Evolutionary conservation across 2,113 vertebrate species (phyloP), one percentile per base, ranked within the genome.

Genomic region (Arizona elegans): DNA sequence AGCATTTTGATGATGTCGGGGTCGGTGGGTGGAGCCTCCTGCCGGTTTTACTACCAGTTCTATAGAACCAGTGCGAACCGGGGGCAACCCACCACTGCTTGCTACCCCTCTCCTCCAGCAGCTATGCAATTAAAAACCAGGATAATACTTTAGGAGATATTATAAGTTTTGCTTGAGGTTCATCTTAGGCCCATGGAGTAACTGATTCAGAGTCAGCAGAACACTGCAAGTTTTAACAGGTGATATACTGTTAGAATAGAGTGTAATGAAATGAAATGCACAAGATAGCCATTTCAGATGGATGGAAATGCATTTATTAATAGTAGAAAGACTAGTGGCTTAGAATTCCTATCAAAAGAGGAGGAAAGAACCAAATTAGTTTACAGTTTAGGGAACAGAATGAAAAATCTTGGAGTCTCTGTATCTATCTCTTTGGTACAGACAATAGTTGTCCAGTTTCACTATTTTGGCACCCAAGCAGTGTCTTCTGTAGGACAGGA

Each of bases 391-490:
- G 43, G 43, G 21, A 52, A 86, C 59, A 86, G 19, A 89, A 89
- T 58, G 29, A 19, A 26, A 47, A 52, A 21, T 65, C 33, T 55
- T 75, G 23, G 8, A 75, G 19, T 54, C 17, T 19, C 29, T 65
- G 58, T 2, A 87, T 52, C 21, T 70, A 3, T 33, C 7, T 53
- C 86, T 33, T 19, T 86, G 2, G 15, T 88, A 54, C 53, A 89
- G 88, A 47, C 55, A 94, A 62, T 81, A 13, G 5, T 38, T 12
- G 33, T 0, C 17, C 8, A 86, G 26, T 33, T 91, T 23, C 33
- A 58, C 12, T 19, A 81, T 55, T n/a, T 38, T 0, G 0, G 7
- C 19, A 50, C 59, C 92, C 47, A 3, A 10, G 81, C 50, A 47
- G 1, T 3, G 13, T 2, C 93, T 85, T 54, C 38, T 85, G 52